Evolutionary conservation across 1,140 invertebrate genomes (phyloP).

Genomic region (Cotesia chilonis): DNA sequence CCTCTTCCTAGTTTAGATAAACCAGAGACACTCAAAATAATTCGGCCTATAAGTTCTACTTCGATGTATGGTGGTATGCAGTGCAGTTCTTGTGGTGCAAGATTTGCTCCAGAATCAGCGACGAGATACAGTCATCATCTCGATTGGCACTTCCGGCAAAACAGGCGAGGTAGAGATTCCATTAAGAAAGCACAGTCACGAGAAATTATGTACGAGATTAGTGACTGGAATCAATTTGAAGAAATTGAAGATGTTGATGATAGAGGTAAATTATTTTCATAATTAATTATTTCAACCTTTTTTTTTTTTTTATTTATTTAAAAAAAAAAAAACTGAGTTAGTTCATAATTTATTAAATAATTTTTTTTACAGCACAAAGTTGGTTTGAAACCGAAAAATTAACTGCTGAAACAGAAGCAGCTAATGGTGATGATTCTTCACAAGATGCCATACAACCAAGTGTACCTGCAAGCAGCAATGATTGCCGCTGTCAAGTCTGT

Average conservation of each 20-base stretch:
- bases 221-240: conserved; percentile 94
- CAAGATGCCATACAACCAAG: conserved; percentile 69
- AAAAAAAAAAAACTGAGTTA: no score
- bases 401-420: conserved; percentile 64
- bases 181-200: conserved; percentile 82
- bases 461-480: conserved; percentile 71
- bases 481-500: conserved; percentile 84
- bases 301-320: no score
- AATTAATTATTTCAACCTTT: background rate
- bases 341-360: no score
- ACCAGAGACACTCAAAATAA: conserved; percentile 78
- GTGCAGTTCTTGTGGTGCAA: conserved; percentile 91
- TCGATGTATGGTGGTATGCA: conserved; percentile 88
- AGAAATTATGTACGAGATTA: conserved; percentile 88
- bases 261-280: conserved; percentile 70
- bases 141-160: conserved; percentile 97
- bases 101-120: conserved; percentile 88
- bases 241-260: conserved; percentile 94
- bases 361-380: conserved; percentile 75
- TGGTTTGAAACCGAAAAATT: conserved; percentile 83
- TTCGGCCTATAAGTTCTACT: conserved; percentile 74
- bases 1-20: conserved; percentile 73
- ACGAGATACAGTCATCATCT: conserved; percentile 91
- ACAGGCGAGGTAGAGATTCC: conserved; percentile 86
- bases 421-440: conserved; percentile 60